A percentile compares a stretch with the other conserved stretches of the same genome.
These are phyloP conservation scores for Heliothis subflexa DNA, from an alignment of 1,140 invertebrate genomes.

Conservation along the genomic window DNA sequence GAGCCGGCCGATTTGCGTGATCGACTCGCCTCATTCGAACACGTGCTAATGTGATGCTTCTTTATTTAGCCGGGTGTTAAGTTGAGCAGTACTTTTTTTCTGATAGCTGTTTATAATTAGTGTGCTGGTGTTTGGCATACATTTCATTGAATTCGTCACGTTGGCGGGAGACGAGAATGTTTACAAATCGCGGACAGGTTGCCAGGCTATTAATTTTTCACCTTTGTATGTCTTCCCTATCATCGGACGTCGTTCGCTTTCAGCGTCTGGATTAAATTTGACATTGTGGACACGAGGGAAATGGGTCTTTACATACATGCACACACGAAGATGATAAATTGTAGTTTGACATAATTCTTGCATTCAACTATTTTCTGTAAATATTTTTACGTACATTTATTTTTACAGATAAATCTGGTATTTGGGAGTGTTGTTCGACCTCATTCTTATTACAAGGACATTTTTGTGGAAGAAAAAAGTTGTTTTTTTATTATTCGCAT, in stretches of 20 bases:
- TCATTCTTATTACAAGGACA: constrained; percentile 38
- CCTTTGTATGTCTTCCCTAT: constrained; percentile 57
- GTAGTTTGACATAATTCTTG: constrained; percentile 25
- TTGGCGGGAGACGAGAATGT: constrained; percentile 55
- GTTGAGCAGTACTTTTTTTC: constrained; percentile 61
- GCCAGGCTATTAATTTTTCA: constrained; percentile 60
- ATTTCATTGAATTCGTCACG: constrained; percentile 67
- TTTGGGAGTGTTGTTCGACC: constrained; percentile 34
- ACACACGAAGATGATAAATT: constrained; percentile 3
- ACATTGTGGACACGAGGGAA: constrained; percentile 23
- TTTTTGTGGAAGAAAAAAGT: constrained; percentile 11
- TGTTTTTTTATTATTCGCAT: constrained; percentile 42
- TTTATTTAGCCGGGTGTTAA: constrained; percentile 62
- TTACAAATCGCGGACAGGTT: constrained; percentile 56
- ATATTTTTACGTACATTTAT: constrained; percentile 30
- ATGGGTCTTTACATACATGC: background rate
- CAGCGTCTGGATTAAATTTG: constrained; percentile 44
- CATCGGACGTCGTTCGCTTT: constrained; percentile 34
- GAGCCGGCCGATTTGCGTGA: constrained; percentile 65
- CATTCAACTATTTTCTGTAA: constrained; percentile 4
- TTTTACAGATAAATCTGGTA: constrained; percentile 29
- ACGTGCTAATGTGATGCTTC: constrained; percentile 57
- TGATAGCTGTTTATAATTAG: constrained; percentile 72
- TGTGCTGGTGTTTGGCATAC: constrained; percentile 67
- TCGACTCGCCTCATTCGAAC: constrained; percentile 52